Evolutionary conservation across 2,113 vertebrate genomes (phyloP).

Genomic region (Gallinago undulata): DNA sequence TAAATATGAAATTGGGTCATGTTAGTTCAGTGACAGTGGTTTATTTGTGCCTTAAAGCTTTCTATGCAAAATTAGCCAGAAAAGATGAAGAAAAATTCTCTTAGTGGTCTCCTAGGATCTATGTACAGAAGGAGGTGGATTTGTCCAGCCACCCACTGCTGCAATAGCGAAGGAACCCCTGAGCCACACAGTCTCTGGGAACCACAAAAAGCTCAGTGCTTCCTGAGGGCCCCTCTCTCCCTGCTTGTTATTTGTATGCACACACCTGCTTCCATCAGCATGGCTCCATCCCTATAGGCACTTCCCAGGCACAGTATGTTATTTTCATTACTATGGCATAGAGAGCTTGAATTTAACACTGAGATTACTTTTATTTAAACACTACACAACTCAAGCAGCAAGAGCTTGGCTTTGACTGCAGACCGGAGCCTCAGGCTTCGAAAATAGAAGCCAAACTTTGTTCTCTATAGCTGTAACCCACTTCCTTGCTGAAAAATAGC

Average conservation of each 20-base stretch:
- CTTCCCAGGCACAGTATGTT: neutral
- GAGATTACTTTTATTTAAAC: slow-evolving; percentile 61
- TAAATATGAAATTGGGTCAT: slow-evolving; percentile 17
- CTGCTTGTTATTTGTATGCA: neutral
- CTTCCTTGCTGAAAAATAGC: slow-evolving; percentile 20
- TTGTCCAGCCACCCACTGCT: neutral
- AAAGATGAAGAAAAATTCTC: neutral
- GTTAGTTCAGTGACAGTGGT: neutral
- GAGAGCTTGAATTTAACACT: slow-evolving; percentile 44
- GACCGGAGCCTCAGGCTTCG: neutral
- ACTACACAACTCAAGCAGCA: slow-evolving; percentile 16
- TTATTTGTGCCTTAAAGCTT: slow-evolving; percentile 8
- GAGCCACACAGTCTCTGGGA: neutral
- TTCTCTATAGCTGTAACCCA: neutral
- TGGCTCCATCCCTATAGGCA: neutral
- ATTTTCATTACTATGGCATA: slow-evolving; percentile 2
- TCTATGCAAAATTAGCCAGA: neutral
- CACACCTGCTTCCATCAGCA: slow-evolving; percentile 26
- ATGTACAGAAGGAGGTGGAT: neutral
- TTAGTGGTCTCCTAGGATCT: neutral
- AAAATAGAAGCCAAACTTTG: slow-evolving; percentile 41
- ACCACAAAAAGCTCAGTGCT: neutral
- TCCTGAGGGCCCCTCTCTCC: neutral
- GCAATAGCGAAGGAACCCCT: fast-evolving
- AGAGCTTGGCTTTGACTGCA: slow-evolving; percentile 23